phyloP scores from a whole-genome alignment of 2,888 invertebrate genomes.

The Polyommatus iphigenia region DNA sequence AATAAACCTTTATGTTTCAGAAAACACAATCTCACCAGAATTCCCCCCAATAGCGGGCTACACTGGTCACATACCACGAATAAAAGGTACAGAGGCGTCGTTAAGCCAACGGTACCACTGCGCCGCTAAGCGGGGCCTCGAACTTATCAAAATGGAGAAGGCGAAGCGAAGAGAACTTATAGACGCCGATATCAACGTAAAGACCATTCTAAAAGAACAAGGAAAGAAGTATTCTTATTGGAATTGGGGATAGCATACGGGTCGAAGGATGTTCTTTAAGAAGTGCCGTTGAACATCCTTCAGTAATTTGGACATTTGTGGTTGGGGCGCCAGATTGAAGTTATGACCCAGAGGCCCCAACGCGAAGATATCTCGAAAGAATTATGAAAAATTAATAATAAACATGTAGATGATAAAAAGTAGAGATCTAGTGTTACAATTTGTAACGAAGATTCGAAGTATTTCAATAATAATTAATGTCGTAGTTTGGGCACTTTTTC shows the following conservation, averaged over 20 bases:
- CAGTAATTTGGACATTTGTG: slow-evolving; percentile 43
- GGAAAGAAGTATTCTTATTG: slow-evolving; percentile 72
- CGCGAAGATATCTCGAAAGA: neutral
- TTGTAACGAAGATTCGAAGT: neutral
- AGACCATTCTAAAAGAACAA: slow-evolving; percentile 63
- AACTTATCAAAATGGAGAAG: slow-evolving; percentile 79
- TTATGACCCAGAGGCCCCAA: neutral
- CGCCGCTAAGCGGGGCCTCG: slow-evolving; percentile 83
- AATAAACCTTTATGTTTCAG: slow-evolving; percentile 57
- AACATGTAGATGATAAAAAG: neutral
- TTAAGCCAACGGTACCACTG: slow-evolving; percentile 85
- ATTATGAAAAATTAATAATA: neutral
- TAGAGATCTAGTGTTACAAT: neutral
- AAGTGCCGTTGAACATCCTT: slow-evolving; percentile 73
- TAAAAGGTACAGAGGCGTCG: slow-evolving; percentile 83
- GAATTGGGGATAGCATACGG: slow-evolving; percentile 80
- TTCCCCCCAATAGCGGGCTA: slow-evolving; percentile 87
- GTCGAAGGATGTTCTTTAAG: slow-evolving; percentile 76
- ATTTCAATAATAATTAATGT: neutral
- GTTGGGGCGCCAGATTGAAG: neutral
- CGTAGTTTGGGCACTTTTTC: neutral
- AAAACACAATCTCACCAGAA: slow-evolving; percentile 83
- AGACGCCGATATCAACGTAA: slow-evolving; percentile 63
- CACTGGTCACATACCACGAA: slow-evolving; percentile 86
- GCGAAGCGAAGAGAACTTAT: slow-evolving; percentile 70